Percentiles rank a stretch among this genome's conserved stretches.
Evolutionary conservation across 2,888 invertebrate genomes (phyloP).

Genomic region (Glaucopsyche alexis): DNA sequence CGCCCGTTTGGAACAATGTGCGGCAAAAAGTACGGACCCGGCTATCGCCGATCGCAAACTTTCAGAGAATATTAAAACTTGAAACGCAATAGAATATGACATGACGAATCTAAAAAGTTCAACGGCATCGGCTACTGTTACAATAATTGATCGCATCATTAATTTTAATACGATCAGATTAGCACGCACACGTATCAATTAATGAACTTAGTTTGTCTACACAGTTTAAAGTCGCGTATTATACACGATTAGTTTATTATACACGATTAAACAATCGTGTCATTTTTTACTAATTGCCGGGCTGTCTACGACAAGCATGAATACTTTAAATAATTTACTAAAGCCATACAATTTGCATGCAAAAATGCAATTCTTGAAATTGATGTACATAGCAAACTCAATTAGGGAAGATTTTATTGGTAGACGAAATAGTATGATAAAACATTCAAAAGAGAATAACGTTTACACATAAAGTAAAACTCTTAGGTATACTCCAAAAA

Average conservation of each 20-base stretch:
- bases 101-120: slow-evolving; percentile 53
- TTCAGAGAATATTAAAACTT: slow-evolving; percentile 61
- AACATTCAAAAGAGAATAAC: neutral
- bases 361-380: neutral
- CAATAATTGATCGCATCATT: slow-evolving; percentile 57
- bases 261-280: slow-evolving; percentile 3
- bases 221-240: neutral
- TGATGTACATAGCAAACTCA: neutral
- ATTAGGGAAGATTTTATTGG: neutral
- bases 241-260: slow-evolving; percentile 13
- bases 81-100: slow-evolving; percentile 44
- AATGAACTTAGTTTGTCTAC: slow-evolving; percentile 32
- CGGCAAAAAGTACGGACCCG: slow-evolving; percentile 62
- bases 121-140: slow-evolving; percentile 63
- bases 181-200: slow-evolving; percentile 61
- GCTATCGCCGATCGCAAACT: slow-evolving; percentile 55
- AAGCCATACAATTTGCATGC: neutral
- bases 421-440: neutral
- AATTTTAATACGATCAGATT: slow-evolving; percentile 61
- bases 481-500: no score
- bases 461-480: slow-evolving; percentile 40
- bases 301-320: neutral
- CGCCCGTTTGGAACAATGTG: slow-evolving; percentile 62
- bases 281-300: neutral
- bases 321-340: neutral